These are phyloP conservation scores for Spilogale gracilis DNA, from an alignment of 2,113 vertebrate species.

Conservation along the genomic window DNA sequence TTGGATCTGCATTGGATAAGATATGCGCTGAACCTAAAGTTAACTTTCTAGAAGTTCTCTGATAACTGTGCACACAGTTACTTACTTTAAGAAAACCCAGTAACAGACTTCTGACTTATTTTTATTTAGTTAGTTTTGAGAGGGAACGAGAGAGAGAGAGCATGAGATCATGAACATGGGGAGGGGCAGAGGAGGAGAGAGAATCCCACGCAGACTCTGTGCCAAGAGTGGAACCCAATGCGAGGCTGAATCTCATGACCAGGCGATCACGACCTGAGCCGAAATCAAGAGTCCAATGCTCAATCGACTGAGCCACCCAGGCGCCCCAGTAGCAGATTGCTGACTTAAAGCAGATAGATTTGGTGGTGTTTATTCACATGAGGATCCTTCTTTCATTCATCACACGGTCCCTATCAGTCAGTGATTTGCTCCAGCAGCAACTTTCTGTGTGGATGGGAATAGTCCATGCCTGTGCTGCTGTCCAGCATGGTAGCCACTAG, in stretches of 20 bases:
- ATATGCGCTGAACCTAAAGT: background rate
- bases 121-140: background rate
- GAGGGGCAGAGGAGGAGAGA: background rate
- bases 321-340: background rate
- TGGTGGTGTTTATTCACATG: background rate
- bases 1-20: background rate
- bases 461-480: accelerated
- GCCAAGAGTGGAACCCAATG: background rate
- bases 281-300: background rate
- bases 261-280: background rate
- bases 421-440: background rate
- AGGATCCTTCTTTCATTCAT: background rate
- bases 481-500: background rate
- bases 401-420: background rate
- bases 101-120: background rate
- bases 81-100: background rate
- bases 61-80: background rate
- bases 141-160: accelerated
- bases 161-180: background rate
- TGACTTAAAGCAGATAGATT: background rate
- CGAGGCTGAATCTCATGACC: background rate
- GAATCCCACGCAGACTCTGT: background rate
- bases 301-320: background rate
- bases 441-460: background rate
- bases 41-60: background rate